Conservation (phyloP, 2,113 vertebrate genomes). For the Chaetodon trifascialis region DNA sequence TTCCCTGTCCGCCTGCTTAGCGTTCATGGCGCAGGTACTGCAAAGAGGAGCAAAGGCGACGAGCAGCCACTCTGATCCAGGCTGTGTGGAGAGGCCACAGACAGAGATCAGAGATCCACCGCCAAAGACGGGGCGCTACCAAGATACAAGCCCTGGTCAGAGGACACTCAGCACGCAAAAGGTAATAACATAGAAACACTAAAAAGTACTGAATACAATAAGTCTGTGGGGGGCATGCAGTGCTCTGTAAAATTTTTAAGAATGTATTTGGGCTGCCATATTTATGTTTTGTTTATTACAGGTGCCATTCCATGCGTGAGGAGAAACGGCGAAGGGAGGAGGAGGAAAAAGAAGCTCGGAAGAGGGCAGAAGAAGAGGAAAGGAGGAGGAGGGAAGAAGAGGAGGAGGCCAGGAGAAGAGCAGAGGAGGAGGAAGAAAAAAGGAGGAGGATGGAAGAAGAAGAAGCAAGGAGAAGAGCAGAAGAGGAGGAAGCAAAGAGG, state of each 20-base stretch:
- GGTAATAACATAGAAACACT: constrained; percentile 77
- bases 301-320: constrained; percentile 79
- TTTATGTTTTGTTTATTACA: constrained; percentile 50
- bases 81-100: constrained; percentile 87
- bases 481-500: constrained; percentile 61
- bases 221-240: background rate
- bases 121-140: constrained; percentile 73
- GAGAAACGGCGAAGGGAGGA: constrained; percentile 76
- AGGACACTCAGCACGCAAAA: constrained; percentile 89
- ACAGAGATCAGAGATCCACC: constrained; percentile 77
- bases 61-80: constrained; percentile 87
- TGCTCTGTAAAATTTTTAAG: background rate
- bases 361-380: constrained; percentile 64
- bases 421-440: constrained; percentile 54
- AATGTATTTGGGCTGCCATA: background rate
- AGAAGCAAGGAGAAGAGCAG: constrained; percentile 42
- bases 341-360: constrained; percentile 51
- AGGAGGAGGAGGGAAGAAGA: constrained; percentile 44
- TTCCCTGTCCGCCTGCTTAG: constrained; percentile 63
- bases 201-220: background rate
- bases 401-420: constrained; percentile 54
- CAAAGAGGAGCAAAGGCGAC: constrained; percentile 70
- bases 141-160: constrained; percentile 90
- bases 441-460: constrained; percentile 46
- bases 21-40: constrained; percentile 85